A percentile compares a stretch with the other conserved stretches of the same genome.
Conservation (phyloP, 2,888 invertebrate species). For the Macrostomum cliftonense region DNA sequence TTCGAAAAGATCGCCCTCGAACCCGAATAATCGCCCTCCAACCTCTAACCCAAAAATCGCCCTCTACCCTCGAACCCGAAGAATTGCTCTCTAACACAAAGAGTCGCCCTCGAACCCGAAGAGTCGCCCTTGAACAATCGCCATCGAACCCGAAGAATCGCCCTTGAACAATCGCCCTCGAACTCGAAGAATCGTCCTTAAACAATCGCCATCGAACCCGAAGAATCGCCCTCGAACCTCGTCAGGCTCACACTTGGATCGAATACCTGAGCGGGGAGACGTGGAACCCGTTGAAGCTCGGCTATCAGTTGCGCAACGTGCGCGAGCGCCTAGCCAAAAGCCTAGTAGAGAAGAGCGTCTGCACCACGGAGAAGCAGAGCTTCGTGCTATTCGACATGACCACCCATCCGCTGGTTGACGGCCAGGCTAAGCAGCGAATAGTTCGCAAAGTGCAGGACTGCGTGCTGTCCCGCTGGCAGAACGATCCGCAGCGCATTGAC, state of each 20-base stretch:
- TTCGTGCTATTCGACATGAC: constrained; percentile 99
- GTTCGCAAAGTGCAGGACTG: constrained; percentile 89
- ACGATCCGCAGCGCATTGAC: constrained; percentile 91
- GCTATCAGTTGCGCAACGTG: constrained; percentile 94
- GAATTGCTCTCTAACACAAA: too few species aligned
- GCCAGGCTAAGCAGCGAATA: constrained; percentile 76
- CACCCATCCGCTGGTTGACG: constrained; percentile 90
- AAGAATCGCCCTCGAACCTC: too few species aligned
- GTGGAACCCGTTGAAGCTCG: constrained; percentile 95
- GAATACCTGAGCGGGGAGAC: constrained; percentile 61
- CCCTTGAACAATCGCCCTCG: too few species aligned
- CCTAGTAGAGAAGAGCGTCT: constrained; percentile 92
- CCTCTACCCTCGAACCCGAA: too few species aligned
- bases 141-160: too few species aligned
- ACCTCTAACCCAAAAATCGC: too few species aligned
- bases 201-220: too few species aligned
- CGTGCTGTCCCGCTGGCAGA: constrained; percentile 76
- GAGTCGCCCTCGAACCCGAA: too few species aligned
- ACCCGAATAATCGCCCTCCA: too few species aligned
- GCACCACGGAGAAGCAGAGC: constrained; percentile 97
- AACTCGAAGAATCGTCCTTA: too few species aligned
- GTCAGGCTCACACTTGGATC: neutral
- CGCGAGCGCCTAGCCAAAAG: constrained; percentile 95
- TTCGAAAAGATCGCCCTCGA: too few species aligned
- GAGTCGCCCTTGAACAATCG: too few species aligned